Percentiles rank a stretch among this genome's conserved stretches.
These are phyloP conservation scores for Semaprochilodus insignis DNA, from an alignment of 2,797 vertebrate genomes.

Conservation along the genomic window DNA sequence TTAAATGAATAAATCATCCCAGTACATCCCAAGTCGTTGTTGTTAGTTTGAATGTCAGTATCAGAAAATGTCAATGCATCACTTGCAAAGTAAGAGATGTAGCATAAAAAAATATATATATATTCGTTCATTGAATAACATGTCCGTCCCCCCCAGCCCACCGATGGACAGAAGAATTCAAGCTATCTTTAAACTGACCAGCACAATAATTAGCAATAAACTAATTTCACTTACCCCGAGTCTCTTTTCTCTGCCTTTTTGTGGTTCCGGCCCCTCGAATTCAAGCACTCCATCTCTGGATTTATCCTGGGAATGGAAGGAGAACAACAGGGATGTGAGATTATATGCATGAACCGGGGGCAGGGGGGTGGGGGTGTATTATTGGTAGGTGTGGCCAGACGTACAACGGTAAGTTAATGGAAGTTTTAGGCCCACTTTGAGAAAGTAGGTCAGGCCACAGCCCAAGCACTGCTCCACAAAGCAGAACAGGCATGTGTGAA, in stretches of 20 bases:
- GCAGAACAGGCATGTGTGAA: neutral
- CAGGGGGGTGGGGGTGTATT: neutral
- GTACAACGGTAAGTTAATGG: neutral
- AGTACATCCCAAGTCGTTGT: neutral
- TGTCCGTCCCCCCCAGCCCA: too few species aligned
- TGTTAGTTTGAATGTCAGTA: neutral
- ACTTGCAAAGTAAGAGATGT: neutral
- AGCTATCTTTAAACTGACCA: neutral
- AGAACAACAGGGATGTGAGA: neutral
- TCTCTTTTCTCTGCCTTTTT: neutral
- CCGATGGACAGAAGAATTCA: neutral
- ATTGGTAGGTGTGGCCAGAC: neutral
- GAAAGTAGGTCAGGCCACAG: neutral
- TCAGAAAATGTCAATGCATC: neutral
- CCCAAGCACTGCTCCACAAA: neutral
- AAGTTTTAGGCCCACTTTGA: neutral
- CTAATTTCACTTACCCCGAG: neutral
- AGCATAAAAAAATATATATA: neutral
- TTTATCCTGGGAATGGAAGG: neutral
- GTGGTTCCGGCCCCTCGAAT: neutral
- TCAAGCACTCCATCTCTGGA: neutral
- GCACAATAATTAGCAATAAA: neutral
- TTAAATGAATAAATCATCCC: neutral
- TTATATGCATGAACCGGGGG: neutral
- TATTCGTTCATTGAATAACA: too few species aligned